Conservation (phyloP, 2,797 vertebrate genomes). For the Enteromius trimaculatus region DNA sequence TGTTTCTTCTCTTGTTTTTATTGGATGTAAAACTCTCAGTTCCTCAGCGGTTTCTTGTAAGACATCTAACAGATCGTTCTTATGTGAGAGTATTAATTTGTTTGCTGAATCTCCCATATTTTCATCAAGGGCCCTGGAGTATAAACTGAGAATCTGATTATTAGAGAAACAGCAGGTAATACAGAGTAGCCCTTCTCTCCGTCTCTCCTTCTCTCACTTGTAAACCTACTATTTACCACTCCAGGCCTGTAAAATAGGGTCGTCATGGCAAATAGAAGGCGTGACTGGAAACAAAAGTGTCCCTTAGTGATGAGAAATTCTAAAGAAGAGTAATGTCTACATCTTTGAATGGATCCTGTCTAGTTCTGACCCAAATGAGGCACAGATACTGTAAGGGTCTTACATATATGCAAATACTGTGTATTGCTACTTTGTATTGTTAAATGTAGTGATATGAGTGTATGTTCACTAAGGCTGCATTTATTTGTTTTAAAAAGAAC, state of each 20-base stretch:
- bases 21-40: conserved; percentile 45
- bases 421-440: background rate
- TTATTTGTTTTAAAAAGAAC: background rate
- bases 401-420: background rate
- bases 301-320: conserved; percentile 50
- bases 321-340: conserved; percentile 59
- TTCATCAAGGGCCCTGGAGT: conserved; percentile 26
- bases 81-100: conserved; percentile 38
- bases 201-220: conserved; percentile 16
- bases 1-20: conserved; percentile 24
- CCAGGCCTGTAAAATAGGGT: conserved; percentile 72
- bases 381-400: conserved; percentile 11
- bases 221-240: conserved; percentile 49
- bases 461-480: background rate
- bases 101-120: conserved; percentile 56
- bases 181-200: conserved; percentile 2
- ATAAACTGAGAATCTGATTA: conserved; percentile 38
- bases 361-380: background rate
- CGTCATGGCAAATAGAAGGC: conserved; percentile 73
- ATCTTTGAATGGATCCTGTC: conserved; percentile 47
- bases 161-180: background rate
- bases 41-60: conserved; percentile 55
- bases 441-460: background rate
- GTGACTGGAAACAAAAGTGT: conserved; percentile 57
- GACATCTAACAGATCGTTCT: conserved; percentile 55